Base-by-base conservation (phyloP, 2,797 vertebrate species). In the Lacerta viridis region DNA sequence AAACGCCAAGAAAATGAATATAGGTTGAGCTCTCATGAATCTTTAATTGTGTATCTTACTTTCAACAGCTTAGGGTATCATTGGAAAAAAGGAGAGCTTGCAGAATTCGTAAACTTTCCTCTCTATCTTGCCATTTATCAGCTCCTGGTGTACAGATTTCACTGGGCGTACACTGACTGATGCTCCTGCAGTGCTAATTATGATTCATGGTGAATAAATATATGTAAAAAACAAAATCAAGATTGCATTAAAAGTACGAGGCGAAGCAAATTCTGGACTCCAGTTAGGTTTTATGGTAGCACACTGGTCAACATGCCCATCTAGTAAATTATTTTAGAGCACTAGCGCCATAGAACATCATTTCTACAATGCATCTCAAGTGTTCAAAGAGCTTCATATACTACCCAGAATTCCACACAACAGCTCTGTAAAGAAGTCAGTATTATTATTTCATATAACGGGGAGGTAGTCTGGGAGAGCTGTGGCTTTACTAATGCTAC, bases 21-120 rank as follows among this genome's bases (percentile, higher is more conserved):
- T 89, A 80, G 77, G 68, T 66, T 85, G 83, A 75, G 69, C 15
- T 85, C 39, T 89, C 88, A 89, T 89, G 77, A 89, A 89, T 89
- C 55, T 85, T 89, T 89, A 86, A 86, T 78, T 72, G 36, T 69
- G 33, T 86, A 69, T 78, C 69, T 66, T 85, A 66, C 69, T 80
- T 89, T 89, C 80, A 75, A 68, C n/a, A 85, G 77, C 69, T 66
- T 85, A 66, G 41, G 69, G 77, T 6, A 39, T 89, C 55, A 36
- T 23, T 75, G 15, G 64, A 81, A 89, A 74, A 66, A 83, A 85
- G 59, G 78, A 76, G n/a, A 80, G 69, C 55, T 85, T 85, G 83
- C 88, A 85, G 39, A 85, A 75, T 75, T 74, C 39, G 50, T 85
- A 85, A 71, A 79, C 46, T 29, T 84, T 61, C 27, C 25, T 66